Evolutionary conservation across 2,797 vertebrate genomes (phyloP).

Genomic region (Cygnus olor): DNA sequence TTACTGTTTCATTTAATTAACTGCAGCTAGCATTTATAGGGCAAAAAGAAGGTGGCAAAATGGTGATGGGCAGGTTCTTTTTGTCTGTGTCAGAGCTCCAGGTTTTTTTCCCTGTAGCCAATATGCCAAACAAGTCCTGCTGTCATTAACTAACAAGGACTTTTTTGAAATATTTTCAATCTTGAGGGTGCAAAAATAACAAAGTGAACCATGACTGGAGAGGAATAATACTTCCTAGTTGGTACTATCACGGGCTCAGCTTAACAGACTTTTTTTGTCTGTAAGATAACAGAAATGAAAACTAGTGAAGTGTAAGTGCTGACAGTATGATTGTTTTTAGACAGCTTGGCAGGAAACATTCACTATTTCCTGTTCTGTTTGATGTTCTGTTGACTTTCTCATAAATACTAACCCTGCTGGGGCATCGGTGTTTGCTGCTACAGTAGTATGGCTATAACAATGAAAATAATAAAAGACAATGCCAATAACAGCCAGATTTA

Average conservation of each 20-base stretch:
- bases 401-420: conserved; percentile 36
- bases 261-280: not conserved
- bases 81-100: not conserved
- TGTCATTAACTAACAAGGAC: not conserved
- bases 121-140: not conserved
- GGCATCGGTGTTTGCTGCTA: not conserved
- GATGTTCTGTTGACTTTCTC: conserved; percentile 23
- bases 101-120: not conserved
- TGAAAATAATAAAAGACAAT: conserved; percentile 3
- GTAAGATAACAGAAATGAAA: not conserved
- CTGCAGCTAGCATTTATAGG: not conserved
- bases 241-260: not conserved
- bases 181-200: not conserved
- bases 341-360: conserved; percentile 45
- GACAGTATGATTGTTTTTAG: not conserved
- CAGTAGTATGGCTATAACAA: not conserved
- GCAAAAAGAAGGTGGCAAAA: not conserved
- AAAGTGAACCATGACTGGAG: not conserved
- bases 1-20: not conserved
- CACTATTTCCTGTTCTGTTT: conserved; percentile 31
- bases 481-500: conserved; percentile 19
- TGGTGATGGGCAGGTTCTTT: not conserved
- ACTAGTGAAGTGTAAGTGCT: not conserved
- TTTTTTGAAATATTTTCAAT: not conserved
- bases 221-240: not conserved